Evolutionary conservation across 2,888 invertebrate genomes (phyloP).

Genomic region (Perdita meconis): DNA sequence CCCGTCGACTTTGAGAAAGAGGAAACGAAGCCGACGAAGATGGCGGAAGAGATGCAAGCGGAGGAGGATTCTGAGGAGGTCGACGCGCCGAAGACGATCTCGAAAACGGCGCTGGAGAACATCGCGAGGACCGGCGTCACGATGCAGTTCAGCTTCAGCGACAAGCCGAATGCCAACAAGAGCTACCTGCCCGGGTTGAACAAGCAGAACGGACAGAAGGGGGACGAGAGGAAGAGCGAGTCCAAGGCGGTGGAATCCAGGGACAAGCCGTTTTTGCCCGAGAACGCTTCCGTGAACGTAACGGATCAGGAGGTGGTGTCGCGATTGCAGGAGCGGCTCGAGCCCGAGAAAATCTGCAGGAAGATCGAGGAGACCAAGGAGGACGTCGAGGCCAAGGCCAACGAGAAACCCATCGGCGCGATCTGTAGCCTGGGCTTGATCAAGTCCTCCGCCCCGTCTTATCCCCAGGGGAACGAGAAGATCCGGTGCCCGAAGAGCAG

Average conservation of each 20-base stretch:
- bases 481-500: conserved; percentile 75
- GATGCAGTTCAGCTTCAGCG: conserved; percentile 87
- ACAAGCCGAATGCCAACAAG: conserved; percentile 77
- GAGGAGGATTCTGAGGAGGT: conserved; percentile 48
- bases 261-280: conserved; percentile 47
- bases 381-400: conserved; percentile 48
- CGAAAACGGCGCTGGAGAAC: conserved; percentile 88
- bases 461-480: conserved; percentile 77
- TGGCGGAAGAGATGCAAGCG: conserved; percentile 11
- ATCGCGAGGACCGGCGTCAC: conserved; percentile 89
- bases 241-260: conserved; percentile 39
- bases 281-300: conserved; percentile 34
- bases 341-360: conserved; percentile 55
- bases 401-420: conserved; percentile 77
- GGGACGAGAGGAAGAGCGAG: conserved; percentile 43
- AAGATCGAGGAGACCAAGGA: conserved; percentile 53
- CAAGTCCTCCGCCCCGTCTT: conserved; percentile 73
- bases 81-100: conserved; percentile 84
- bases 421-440: conserved; percentile 78
- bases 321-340: conserved; percentile 65
- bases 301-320: conserved; percentile 51
- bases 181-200: conserved; percentile 79
- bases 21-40: conserved; percentile 12
- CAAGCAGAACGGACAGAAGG: conserved; percentile 70
- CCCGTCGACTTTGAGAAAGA: conserved; percentile 37